These are phyloP conservation scores for Hemitrygon akajei DNA, from an alignment of 2,797 vertebrate species.

Conservation along the genomic window DNA sequence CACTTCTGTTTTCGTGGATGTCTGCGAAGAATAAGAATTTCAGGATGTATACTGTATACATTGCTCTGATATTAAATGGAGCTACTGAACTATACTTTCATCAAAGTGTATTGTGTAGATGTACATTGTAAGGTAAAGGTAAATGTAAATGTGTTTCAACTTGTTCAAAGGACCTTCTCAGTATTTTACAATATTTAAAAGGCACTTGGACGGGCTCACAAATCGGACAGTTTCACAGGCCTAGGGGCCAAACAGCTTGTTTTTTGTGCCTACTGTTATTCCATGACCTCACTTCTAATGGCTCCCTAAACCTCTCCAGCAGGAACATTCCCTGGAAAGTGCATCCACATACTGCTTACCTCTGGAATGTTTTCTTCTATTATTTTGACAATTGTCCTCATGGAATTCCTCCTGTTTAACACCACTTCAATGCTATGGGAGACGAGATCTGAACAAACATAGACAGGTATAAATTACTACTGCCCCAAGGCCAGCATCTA, in stretches of 20 bases:
- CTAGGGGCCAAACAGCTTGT: too few species aligned
- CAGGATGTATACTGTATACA: too few species aligned
- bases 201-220: not conserved
- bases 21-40: too few species aligned
- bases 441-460: constrained; percentile 61
- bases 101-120: too few species aligned
- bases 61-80: too few species aligned
- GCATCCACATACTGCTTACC: constrained; percentile 51
- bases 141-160: too few species aligned
- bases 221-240: too few species aligned
- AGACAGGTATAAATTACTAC: not conserved
- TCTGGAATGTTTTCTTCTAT: constrained; percentile 85
- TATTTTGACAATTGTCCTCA: constrained; percentile 71
- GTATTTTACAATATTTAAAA: not conserved
- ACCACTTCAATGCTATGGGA: constrained; percentile 73
- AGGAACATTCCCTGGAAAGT: not conserved
- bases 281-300: not conserved
- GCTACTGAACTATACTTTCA: too few species aligned
- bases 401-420: constrained; percentile 67
- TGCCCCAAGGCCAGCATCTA: too few species aligned
- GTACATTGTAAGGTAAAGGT: too few species aligned
- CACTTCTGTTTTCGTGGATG: too few species aligned
- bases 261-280: not conserved
- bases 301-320: not conserved
- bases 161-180: too few species aligned